Evolutionary conservation across 2,888 invertebrate species (phyloP).

Genomic region (Lathronympha strigana): DNA sequence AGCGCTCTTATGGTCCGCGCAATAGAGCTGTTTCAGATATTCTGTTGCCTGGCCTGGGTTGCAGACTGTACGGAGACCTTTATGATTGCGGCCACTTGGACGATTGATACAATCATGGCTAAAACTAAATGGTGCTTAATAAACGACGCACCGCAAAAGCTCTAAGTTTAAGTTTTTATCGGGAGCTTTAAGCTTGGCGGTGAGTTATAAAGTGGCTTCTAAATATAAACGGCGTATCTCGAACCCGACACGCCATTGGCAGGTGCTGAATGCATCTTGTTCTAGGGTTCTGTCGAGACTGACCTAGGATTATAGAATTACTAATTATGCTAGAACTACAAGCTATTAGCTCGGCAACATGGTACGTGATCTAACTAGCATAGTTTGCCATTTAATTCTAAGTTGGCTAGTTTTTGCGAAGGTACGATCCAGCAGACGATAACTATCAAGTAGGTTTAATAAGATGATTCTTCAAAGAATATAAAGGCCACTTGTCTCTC

Average conservation of each 20-base stretch:
- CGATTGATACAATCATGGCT: slow-evolving; percentile 79
- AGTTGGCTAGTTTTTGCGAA: too few relatives aligned
- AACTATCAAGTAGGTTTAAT: too few relatives aligned
- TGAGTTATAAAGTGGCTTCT: slow-evolving; percentile 82
- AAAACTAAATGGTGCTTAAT: slow-evolving; percentile 79
- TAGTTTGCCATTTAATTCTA: too few relatives aligned
- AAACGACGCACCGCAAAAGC: slow-evolving; percentile 73
- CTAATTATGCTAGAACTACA: neutral
- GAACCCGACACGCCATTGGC: slow-evolving; percentile 76
- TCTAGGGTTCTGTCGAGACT: slow-evolving; percentile 42
- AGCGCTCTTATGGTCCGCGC: neutral
- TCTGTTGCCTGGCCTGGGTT: neutral
- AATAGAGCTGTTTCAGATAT: neutral
- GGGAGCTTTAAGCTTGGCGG: slow-evolving; percentile 75
- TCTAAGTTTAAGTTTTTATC: slow-evolving; percentile 78
- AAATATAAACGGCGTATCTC: slow-evolving; percentile 81
- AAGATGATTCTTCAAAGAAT: too few relatives aligned
- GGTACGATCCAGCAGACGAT: too few relatives aligned
- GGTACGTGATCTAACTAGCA: too few relatives aligned
- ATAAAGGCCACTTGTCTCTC: too few relatives aligned
- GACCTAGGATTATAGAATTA: slow-evolving; percentile 19
- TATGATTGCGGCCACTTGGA: slow-evolving; percentile 51
- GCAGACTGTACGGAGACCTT: slow-evolving; percentile 42
- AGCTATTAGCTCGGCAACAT: too few relatives aligned
- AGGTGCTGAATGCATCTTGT: slow-evolving; percentile 76